A percentile compares a stretch with the other conserved stretches of the same genome.
Conservation (phyloP, 2,888 invertebrate genomes). For the Zelleria hepariella region DNA sequence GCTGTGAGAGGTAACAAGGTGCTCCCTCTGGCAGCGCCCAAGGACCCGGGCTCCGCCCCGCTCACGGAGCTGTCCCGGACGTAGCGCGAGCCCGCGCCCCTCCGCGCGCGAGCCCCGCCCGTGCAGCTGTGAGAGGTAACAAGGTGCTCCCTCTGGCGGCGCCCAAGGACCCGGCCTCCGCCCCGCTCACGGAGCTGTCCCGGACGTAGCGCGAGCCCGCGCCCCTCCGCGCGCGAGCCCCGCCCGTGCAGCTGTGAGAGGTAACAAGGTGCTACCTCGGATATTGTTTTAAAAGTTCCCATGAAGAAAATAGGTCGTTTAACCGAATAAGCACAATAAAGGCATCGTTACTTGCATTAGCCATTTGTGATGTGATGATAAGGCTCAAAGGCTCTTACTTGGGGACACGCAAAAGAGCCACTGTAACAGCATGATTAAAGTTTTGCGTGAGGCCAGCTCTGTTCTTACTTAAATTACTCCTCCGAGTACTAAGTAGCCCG, state of each 20-base stretch:
- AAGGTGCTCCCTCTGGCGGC: conserved; percentile 58
- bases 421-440: not conserved
- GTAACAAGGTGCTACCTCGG: not conserved
- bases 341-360: no score
- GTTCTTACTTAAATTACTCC: not conserved
- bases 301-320: no score
- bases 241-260: conserved; percentile 23
- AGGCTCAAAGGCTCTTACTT: no score
- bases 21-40: conserved; percentile 39
- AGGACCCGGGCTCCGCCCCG: not conserved
- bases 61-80: conserved; percentile 23
- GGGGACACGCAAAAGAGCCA: no score
- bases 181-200: not conserved
- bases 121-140: conserved; percentile 15
- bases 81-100: conserved; percentile 42
- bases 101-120: conserved; percentile 26
- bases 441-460: not conserved
- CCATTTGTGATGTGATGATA: no score
- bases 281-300: no score
- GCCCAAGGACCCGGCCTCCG: not conserved
- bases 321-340: no score
- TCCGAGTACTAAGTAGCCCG: not conserved
- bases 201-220: conserved; percentile 46
- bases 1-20: conserved; percentile 34
- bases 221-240: conserved; percentile 26